Evolutionary conservation across 2,113 vertebrate species (phyloP).

Genomic region (Chloroceryle aenea): DNA sequence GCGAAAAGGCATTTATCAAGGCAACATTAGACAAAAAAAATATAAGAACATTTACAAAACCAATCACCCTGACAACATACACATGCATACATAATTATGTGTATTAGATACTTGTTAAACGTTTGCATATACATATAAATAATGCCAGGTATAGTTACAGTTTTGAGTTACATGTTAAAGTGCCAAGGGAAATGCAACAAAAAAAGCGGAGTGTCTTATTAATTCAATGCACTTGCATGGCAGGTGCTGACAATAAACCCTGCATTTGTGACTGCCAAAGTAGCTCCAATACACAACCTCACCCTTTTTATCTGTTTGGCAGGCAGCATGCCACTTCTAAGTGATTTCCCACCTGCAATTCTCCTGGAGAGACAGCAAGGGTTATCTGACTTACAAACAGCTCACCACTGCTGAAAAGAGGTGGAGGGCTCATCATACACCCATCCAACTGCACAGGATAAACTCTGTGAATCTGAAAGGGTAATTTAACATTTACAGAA

Average conservation of each 20-base stretch:
- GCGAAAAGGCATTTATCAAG: background rate
- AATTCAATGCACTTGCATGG: background rate
- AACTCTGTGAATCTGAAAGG: background rate
- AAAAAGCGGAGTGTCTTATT: background rate
- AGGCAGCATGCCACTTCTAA: background rate
- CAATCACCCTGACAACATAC: background rate
- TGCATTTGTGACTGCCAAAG: background rate
- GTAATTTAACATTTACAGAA: background rate
- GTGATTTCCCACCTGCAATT: background rate
- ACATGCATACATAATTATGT: fast-evolving
- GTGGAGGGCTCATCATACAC: background rate
- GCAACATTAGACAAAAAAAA: background rate
- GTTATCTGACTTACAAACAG: background rate
- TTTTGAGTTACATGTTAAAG: background rate
- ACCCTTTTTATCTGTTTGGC: background rate
- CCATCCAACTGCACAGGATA: background rate
- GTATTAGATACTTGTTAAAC: background rate
- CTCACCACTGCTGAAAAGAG: background rate
- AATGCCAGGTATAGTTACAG: background rate
- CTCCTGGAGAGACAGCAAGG: background rate
- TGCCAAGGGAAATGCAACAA: background rate
- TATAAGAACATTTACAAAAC: background rate
- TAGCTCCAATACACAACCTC: fast-evolving
- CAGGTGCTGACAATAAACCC: background rate
- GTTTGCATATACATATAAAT: background rate